Percentiles rank a stretch among this genome's conserved stretches.
Evolutionary conservation across 1,140 invertebrate species (phyloP).

Genomic region (Drosophila kepulauana): DNA sequence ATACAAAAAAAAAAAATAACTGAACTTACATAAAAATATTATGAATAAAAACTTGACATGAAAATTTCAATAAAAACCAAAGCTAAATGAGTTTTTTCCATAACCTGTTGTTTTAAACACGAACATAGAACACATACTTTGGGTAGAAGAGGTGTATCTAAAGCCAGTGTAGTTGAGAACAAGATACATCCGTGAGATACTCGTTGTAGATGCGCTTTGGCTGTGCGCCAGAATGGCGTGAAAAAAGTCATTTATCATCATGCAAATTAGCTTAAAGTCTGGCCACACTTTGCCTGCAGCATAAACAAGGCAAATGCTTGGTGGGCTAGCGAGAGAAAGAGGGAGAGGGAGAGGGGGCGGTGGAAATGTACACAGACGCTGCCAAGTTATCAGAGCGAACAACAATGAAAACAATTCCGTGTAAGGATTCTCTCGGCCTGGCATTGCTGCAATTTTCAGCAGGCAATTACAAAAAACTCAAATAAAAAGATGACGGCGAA

Average conservation of each 20-base stretch:
- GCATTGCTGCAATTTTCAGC: constrained; percentile 31
- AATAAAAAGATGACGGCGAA: background rate
- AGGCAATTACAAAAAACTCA: constrained; percentile 23
- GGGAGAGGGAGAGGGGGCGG: background rate
- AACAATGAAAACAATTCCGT: constrained; percentile 39
- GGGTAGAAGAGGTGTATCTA: constrained; percentile 3
- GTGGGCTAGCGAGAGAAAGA: no score
- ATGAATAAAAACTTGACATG: constrained; percentile 61
- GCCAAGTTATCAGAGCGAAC: constrained; percentile 42
- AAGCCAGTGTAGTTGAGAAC: background rate
- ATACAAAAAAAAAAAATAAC: constrained; percentile 56
- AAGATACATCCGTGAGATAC: constrained; percentile 23
- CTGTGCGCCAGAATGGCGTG: constrained; percentile 26
- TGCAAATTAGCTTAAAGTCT: constrained; percentile 45
- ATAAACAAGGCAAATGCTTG: constrained; percentile 6
- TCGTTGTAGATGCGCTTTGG: constrained; percentile 16
- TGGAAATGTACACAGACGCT: background rate
- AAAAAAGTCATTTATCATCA: constrained; percentile 40
- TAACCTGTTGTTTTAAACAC: constrained; percentile 16
- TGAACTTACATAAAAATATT: constrained; percentile 78
- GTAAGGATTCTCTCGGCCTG: constrained; percentile 20
- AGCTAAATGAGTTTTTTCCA: constrained; percentile 31
- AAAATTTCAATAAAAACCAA: constrained; percentile 54
- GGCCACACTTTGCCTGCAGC: constrained; percentile 22
- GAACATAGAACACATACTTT: no score